Conservation (phyloP, 2,797 vertebrate genomes). For the Champsocephalus esox region DNA sequence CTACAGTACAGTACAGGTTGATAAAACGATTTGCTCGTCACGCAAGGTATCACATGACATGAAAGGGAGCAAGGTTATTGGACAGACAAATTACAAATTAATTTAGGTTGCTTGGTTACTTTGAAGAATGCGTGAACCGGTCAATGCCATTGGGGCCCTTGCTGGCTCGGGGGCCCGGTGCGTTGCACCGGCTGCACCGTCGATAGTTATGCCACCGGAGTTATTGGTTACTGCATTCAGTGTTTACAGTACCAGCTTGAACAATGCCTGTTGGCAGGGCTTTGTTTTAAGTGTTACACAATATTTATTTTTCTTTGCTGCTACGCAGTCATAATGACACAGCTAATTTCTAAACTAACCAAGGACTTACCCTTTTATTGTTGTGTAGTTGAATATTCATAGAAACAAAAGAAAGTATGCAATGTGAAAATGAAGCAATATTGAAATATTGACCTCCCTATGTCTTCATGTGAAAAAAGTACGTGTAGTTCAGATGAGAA, state of each 20-base stretch:
- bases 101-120: too few relatives aligned
- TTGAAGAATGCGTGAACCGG: too few relatives aligned
- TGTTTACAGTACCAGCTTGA: conserved; percentile 27
- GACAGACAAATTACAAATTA: too few relatives aligned
- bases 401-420: neutral
- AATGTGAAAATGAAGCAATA: neutral
- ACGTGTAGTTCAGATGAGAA: neutral
- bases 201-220: neutral
- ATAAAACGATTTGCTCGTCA: too few relatives aligned
- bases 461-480: neutral
- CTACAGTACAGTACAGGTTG: too few relatives aligned
- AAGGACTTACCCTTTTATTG: neutral
- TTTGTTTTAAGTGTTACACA: conserved; percentile 32
- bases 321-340: conserved; percentile 3
- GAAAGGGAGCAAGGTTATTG: too few relatives aligned
- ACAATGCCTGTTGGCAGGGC: conserved; percentile 3
- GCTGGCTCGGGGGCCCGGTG: too few relatives aligned
- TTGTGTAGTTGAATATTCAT: neutral
- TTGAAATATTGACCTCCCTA: neutral
- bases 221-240: conserved; percentile 11
- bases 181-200: too few relatives aligned
- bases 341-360: neutral
- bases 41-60: too few relatives aligned
- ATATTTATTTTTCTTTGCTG: neutral
- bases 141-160: too few relatives aligned